Evolutionary conservation across 2,888 invertebrate species (phyloP).

Genomic region (Ligdia adustata): DNA sequence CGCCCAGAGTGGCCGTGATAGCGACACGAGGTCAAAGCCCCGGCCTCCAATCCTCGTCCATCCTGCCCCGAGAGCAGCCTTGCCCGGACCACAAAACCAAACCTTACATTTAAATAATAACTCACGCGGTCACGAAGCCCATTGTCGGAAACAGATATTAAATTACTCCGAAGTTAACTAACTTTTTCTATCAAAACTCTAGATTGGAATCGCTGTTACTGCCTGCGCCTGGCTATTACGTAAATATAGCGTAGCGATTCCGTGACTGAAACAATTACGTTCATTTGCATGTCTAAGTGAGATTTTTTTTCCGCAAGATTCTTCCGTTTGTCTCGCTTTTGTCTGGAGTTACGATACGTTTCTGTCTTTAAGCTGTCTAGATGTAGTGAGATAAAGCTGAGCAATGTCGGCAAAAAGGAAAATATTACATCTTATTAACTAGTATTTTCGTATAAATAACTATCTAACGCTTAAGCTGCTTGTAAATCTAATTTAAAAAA

Average conservation of each 20-base stretch:
- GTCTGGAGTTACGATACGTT: conserved; percentile 48
- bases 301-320: conserved; percentile 50
- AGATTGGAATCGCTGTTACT: conserved; percentile 30
- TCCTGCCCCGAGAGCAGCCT: conserved; percentile 32
- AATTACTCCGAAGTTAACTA: conserved; percentile 32
- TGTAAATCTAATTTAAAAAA: too few species aligned
- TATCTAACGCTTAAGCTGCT: too few species aligned
- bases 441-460: too few species aligned
- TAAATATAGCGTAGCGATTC: conserved; percentile 43
- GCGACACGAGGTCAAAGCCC: conserved; percentile 65
- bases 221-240: conserved; percentile 31
- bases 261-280: conserved; percentile 58
- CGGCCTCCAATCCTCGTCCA: conserved; percentile 35
- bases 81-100: conserved; percentile 37
- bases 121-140: conserved; percentile 34
- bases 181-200: conserved; percentile 29
- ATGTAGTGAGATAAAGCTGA: conserved; percentile 15
- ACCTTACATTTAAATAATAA: conserved; percentile 38
- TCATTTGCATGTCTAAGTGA: conserved; percentile 64
- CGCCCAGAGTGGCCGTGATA: conserved; percentile 51
- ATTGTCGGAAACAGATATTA: conserved; percentile 32
- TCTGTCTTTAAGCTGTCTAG: conserved; percentile 27
- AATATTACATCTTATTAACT: conserved; percentile 6
- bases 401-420: conserved; percentile 14
- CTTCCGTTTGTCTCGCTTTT: conserved; percentile 63